Evolutionary conservation across 2,797 vertebrate species (phyloP).

Genomic region (Arremon brunneinucha): DNA sequence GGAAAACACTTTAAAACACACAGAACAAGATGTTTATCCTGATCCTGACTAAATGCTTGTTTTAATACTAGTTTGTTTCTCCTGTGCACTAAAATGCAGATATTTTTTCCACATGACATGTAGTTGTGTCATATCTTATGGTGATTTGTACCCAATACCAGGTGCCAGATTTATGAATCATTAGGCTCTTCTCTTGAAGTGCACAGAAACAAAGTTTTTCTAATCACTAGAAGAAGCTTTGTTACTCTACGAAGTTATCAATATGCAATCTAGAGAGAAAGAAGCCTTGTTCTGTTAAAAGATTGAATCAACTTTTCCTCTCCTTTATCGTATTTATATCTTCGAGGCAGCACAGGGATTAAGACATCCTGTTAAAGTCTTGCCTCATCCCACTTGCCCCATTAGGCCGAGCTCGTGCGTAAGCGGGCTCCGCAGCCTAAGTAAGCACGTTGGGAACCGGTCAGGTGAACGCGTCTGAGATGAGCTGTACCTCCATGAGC

Average conservation of each 20-base stretch:
- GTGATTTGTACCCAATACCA: neutral
- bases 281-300: constrained; percentile 2
- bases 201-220: neutral
- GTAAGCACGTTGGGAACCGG: neutral
- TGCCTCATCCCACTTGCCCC: constrained; percentile 43
- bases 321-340: constrained; percentile 40
- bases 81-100: neutral
- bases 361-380: constrained; percentile 18
- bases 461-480: neutral
- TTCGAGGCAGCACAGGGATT: constrained; percentile 4
- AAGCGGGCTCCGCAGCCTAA: neutral
- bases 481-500: neutral
- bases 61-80: neutral
- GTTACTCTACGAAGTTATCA: neutral
- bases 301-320: constrained; percentile 46
- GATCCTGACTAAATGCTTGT: neutral
- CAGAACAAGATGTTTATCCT: neutral
- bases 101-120: neutral
- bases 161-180: neutral
- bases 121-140: neutral
- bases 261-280: neutral
- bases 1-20: neutral
- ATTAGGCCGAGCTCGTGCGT: neutral
- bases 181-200: neutral
- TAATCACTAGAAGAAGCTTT: neutral